Evolutionary conservation across 2,113 vertebrate genomes (phyloP).

Genomic region (Typhlomys cinereus): DNA sequence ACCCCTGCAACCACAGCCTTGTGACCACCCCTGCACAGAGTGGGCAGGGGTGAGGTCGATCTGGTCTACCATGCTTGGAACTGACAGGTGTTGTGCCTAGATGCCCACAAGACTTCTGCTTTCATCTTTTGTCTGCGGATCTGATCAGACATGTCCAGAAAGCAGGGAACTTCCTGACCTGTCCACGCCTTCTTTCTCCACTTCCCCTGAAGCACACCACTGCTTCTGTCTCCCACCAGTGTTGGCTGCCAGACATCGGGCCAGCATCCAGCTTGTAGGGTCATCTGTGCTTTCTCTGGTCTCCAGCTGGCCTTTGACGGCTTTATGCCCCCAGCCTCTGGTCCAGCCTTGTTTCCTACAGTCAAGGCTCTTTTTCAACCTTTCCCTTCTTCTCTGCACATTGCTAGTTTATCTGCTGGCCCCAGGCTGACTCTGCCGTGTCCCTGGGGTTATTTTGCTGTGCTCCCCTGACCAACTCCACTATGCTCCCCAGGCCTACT

Average conservation of each 20-base stretch:
- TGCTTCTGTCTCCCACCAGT: not conserved
- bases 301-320: not conserved
- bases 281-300: too few species aligned
- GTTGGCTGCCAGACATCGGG: too few species aligned
- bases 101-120: not conserved
- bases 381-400: too few species aligned
- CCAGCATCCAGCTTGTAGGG: accelerated
- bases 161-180: too few species aligned
- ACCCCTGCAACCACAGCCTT: not conserved
- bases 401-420: not conserved
- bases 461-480: too few species aligned
- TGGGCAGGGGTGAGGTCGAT: not conserved
- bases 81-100: not conserved
- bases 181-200: accelerated
- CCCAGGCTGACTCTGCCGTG: not conserved
- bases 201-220: not conserved
- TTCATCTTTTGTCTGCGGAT: not conserved
- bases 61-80: not conserved
- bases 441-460: not conserved
- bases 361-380: not conserved
- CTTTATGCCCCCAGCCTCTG: too few species aligned
- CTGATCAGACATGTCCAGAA: not conserved
- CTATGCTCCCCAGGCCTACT: too few species aligned
- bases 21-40: not conserved
- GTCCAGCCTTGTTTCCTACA: accelerated